Evolutionary conservation across 2,888 invertebrate species (phyloP).

Genomic region (Apoda limacodes): DNA sequence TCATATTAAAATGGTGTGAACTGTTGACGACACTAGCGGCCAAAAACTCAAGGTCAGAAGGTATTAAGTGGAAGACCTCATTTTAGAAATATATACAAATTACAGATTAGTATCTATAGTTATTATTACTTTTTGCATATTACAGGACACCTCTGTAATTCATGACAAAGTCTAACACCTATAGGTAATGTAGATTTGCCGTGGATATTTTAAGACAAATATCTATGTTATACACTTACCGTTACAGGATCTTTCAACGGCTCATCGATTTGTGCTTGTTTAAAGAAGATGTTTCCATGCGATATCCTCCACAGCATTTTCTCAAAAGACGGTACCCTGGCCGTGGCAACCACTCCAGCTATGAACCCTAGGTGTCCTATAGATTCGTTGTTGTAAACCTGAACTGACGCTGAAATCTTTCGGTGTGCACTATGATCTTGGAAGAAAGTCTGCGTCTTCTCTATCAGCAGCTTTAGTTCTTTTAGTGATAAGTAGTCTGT

Average conservation of each 20-base stretch:
- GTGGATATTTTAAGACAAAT: background rate
- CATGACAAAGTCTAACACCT: too few species aligned
- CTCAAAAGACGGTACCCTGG: slow-evolving; percentile 52
- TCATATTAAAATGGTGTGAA: too few species aligned
- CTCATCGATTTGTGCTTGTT: slow-evolving; percentile 57
- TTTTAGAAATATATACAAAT: too few species aligned
- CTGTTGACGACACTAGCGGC: too few species aligned
- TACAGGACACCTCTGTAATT: too few species aligned
- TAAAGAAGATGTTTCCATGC: slow-evolving; percentile 62
- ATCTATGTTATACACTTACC: slow-evolving; percentile 28
- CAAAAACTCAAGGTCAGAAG: too few species aligned
- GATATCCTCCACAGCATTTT: slow-evolving; percentile 64
- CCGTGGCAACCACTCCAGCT: slow-evolving; percentile 55
- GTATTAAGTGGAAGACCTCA: too few species aligned
- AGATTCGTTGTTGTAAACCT: slow-evolving; percentile 51
- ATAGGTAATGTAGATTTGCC: too few species aligned
- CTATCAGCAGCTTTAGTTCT: slow-evolving; percentile 52
- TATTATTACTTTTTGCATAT: too few species aligned
- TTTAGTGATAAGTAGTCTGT: slow-evolving; percentile 53
- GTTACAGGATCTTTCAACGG: slow-evolving; percentile 54
- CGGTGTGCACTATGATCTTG: slow-evolving; percentile 73
- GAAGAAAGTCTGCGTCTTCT: slow-evolving; percentile 59
- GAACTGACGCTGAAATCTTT: slow-evolving; percentile 57
- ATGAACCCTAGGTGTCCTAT: slow-evolving; percentile 58
- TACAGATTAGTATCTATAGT: too few species aligned